These are phyloP conservation scores for Acleris literana DNA, from an alignment of 2,888 invertebrate genomes.

Conservation along the genomic window DNA sequence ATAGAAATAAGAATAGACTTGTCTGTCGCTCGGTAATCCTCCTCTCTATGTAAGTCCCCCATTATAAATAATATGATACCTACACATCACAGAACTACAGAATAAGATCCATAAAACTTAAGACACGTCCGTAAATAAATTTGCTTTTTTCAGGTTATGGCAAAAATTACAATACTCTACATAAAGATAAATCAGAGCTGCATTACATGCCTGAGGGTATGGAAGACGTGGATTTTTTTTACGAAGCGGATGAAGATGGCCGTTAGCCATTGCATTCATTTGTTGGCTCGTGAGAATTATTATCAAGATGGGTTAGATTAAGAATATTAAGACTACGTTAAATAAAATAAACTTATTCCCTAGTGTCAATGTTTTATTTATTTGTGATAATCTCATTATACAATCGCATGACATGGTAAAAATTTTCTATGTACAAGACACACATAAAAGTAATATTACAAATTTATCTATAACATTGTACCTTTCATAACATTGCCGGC, in stretches of 20 bases:
- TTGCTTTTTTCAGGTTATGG: conserved; percentile 82
- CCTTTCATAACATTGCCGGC: conserved; percentile 69
- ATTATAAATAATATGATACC: too few relatives aligned
- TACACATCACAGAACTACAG: too few relatives aligned
- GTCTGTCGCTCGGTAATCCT: too few relatives aligned
- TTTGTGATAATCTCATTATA: conserved; percentile 81
- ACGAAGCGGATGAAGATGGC: conserved; percentile 40
- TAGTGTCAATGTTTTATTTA: conserved; percentile 77
- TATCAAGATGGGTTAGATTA: conserved; percentile 24
- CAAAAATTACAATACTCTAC: conserved; percentile 82
- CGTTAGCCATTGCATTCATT: conserved; percentile 18
- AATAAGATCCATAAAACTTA: too few relatives aligned
- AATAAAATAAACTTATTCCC: conserved; percentile 41
- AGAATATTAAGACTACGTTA: conserved; percentile 32
- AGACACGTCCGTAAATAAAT: too few relatives aligned
- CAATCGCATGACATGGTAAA: conserved; percentile 78
- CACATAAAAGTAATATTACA: conserved; percentile 68
- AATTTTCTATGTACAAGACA: conserved; percentile 79
- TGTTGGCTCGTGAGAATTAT: too few relatives aligned
- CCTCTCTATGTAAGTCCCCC: too few relatives aligned
- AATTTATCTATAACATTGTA: conserved; percentile 76
- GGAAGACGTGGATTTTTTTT: conserved; percentile 85
- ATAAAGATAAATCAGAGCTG: conserved; percentile 82
- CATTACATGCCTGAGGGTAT: conserved; percentile 88
- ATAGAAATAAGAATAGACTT: too few relatives aligned